Evolutionary conservation across 2,113 vertebrate genomes (phyloP).

Genomic region (Gyps fulvus): DNA sequence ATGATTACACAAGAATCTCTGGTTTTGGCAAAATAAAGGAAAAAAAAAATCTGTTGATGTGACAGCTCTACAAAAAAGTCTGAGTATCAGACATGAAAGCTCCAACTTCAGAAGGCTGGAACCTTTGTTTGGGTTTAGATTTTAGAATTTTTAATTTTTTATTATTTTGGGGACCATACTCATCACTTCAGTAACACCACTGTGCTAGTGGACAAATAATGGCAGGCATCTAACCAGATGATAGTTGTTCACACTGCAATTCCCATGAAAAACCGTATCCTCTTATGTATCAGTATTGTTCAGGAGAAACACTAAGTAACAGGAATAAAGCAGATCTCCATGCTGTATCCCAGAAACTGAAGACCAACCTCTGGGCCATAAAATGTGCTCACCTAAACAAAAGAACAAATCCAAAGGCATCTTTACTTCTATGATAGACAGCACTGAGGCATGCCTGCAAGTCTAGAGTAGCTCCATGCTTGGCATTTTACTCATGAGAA

Average conservation of each 20-base stretch:
- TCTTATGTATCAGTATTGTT: not conserved
- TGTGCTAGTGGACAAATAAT: not conserved
- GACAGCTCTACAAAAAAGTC: not conserved
- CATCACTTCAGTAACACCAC: not conserved
- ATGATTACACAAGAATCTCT: not conserved
- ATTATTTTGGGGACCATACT: not conserved
- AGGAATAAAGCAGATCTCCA: not conserved
- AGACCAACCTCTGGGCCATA: not conserved
- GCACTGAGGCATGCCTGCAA: not conserved
- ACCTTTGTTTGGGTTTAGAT: not conserved
- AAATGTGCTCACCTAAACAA: not conserved
- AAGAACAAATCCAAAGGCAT: not conserved
- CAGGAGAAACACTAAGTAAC: not conserved
- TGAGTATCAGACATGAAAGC: not conserved
- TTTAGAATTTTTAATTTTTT: not conserved
- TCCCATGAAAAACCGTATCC: not conserved
- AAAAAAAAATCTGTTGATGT: not conserved
- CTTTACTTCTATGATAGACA: not conserved
- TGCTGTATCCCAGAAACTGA: not conserved
- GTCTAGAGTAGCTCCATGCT: not conserved
- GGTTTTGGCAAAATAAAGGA: not conserved
- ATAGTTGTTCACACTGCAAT: not conserved
- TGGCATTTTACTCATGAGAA: not conserved
- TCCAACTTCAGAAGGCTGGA: not conserved
- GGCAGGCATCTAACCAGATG: not conserved